Conservation (phyloP, 2,113 vertebrate genomes). For the Corvus moneduloides region DNA sequence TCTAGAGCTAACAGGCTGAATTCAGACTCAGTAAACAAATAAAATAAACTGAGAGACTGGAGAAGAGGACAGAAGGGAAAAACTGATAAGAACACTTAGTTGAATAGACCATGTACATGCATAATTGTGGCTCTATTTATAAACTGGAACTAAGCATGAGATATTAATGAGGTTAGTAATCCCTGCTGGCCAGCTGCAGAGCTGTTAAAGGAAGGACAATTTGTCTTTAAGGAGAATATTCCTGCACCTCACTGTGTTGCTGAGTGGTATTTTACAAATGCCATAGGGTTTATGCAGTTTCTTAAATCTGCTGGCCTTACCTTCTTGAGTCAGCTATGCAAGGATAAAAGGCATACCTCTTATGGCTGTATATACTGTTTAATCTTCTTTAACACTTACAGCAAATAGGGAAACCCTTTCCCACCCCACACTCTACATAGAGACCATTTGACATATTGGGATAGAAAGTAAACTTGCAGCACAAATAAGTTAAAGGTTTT, state of each 20-base stretch:
- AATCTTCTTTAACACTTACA: not conserved
- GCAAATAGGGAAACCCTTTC: not conserved
- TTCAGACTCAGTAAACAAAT: slow-evolving; percentile 17
- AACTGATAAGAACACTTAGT: not conserved
- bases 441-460: not conserved
- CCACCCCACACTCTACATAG: not conserved
- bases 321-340: not conserved
- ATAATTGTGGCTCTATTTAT: slow-evolving; percentile 32
- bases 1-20: not conserved
- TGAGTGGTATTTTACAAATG: not conserved
- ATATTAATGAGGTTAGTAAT: slow-evolving; percentile 50
- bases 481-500: not conserved
- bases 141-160: slow-evolving; percentile 17
- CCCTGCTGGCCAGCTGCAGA: slow-evolving; percentile 9
- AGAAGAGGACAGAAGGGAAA: not conserved
- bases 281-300: not conserved
- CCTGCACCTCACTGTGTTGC: not conserved
- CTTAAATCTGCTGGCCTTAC: not conserved
- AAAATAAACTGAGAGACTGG: not conserved
- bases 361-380: not conserved
- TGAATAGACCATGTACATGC: not conserved
- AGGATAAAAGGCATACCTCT: not conserved
- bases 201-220: not conserved
- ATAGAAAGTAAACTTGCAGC: not conserved
- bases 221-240: slow-evolving; percentile 6